phyloP scores from a whole-genome alignment of 2,113 vertebrate species.

The Lepisosteus oculatus region DNA sequence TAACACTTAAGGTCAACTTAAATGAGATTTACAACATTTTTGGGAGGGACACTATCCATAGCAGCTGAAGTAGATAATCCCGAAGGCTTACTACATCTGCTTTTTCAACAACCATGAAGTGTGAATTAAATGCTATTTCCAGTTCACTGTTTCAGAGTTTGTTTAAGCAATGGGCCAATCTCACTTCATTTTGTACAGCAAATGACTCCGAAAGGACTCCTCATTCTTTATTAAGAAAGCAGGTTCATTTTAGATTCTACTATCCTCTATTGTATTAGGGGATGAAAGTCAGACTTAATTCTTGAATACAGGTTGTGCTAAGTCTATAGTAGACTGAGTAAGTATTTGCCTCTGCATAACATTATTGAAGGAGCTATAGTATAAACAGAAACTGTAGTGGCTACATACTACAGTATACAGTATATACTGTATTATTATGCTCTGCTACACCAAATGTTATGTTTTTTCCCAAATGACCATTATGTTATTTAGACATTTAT shows the following conservation, averaged over 20 bases:
- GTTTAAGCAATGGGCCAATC: not conserved
- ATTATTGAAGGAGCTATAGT: too few species aligned
- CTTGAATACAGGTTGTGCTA: not conserved
- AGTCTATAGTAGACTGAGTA: too few species aligned
- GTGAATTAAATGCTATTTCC: not conserved
- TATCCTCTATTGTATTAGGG: too few species aligned
- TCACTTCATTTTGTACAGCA: not conserved
- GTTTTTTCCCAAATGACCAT: too few species aligned
- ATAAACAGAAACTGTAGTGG: too few species aligned
- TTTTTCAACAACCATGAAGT: not conserved
- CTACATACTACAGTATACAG: too few species aligned
- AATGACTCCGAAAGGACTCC: not conserved
- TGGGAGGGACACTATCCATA: not conserved
- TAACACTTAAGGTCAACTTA: conserved; percentile 2
- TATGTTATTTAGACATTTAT: too few species aligned
- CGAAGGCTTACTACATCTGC: not conserved
- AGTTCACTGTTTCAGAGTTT: not conserved
- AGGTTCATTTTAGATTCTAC: not conserved
- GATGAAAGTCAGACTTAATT: not conserved
- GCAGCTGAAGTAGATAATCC: not conserved
- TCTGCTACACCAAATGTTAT: too few species aligned
- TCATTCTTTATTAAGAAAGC: not conserved
- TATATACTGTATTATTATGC: too few species aligned
- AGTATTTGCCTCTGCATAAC: too few species aligned
- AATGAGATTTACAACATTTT: not conserved